Evolutionary conservation across 2,888 invertebrate genomes (phyloP).

Genomic region (Drosophila sordidapex): DNA sequence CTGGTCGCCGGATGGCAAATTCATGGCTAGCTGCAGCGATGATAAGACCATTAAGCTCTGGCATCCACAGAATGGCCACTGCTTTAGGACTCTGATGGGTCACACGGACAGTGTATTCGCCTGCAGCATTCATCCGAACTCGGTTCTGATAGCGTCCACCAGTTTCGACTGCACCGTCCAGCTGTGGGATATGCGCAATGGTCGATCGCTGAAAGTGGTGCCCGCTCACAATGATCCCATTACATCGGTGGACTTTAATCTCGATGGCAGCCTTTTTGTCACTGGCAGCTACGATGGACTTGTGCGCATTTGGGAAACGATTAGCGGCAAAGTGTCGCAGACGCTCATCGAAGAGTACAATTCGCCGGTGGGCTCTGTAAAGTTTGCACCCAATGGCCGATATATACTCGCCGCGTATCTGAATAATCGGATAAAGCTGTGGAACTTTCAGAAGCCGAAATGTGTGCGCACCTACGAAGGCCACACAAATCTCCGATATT

Average conservation of each 20-base stretch:
- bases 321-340: slow-evolving; percentile 99
- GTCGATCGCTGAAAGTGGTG: slow-evolving; percentile 97
- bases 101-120: slow-evolving; percentile 99
- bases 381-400: slow-evolving; percentile 99
- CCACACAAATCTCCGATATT: slow-evolving; percentile 99
- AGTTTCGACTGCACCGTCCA: slow-evolving; percentile 99
- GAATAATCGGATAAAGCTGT: slow-evolving; percentile 98
- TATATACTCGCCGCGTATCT: slow-evolving; percentile 98
- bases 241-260: slow-evolving; percentile 98
- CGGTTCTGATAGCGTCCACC: slow-evolving; percentile 98
- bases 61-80: slow-evolving; percentile 97
- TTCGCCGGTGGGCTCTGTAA: slow-evolving; percentile 99
- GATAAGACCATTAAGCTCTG: slow-evolving; percentile 95
- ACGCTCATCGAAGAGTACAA: slow-evolving; percentile 99
- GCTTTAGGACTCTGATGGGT: slow-evolving; percentile 97
- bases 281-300: slow-evolving; percentile 99
- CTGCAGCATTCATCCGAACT: slow-evolving; percentile 99
- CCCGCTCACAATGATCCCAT: slow-evolving; percentile 99
- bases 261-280: slow-evolving; percentile 98
- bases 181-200: slow-evolving; percentile 99
- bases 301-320: slow-evolving; percentile 99
- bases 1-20: slow-evolving; percentile 97
- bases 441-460: slow-evolving; percentile 99
- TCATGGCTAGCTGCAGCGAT: slow-evolving; percentile 96
- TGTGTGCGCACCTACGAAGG: slow-evolving; percentile 99